Percentiles rank a stretch among this genome's conserved stretches.
These are phyloP conservation scores for Mus spretus DNA, from an alignment of 2,797 vertebrate genomes.

Conservation along the genomic window DNA sequence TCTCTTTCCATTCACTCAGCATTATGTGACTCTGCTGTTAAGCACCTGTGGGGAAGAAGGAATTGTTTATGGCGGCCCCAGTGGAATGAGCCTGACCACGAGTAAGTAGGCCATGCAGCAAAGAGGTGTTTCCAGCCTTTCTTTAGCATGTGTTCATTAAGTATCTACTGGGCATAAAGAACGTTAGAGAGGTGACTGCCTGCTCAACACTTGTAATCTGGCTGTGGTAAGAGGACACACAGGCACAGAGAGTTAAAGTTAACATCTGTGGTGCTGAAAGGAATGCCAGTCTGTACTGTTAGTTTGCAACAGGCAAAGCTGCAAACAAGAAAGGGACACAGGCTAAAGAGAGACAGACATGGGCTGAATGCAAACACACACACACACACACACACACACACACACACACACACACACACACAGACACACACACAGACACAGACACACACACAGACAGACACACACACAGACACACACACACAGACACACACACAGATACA, in stretches of 20 bases:
- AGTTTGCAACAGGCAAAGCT: constrained; percentile 23
- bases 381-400: too few species aligned
- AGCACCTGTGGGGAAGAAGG: constrained; percentile 48
- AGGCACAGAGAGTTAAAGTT: neutral
- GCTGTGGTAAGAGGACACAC: neutral
- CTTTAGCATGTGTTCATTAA: constrained; percentile 70
- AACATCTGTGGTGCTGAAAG: constrained; percentile 14
- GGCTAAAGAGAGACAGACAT: too few species aligned
- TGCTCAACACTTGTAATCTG: constrained; percentile 55
- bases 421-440: too few species aligned
- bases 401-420: too few species aligned
- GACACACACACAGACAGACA: too few species aligned
- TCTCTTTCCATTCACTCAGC: constrained; percentile 80
- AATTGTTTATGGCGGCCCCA: constrained; percentile 50
- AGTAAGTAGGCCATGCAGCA: constrained; percentile 40
- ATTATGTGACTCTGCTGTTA: constrained; percentile 68
- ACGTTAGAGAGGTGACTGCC: constrained; percentile 30
- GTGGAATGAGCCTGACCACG: constrained; percentile 12
- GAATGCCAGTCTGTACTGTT: neutral
- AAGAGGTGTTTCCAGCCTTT: constrained; percentile 62
- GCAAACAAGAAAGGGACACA: neutral
- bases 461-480: too few species aligned
- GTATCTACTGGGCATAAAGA: constrained; percentile 17
- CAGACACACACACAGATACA: too few species aligned
- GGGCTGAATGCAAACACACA: neutral